Percentiles rank a stretch among this genome's conserved stretches.
Evolutionary conservation across 2,113 vertebrate genomes (phyloP).

Genomic region (Parus major): DNA sequence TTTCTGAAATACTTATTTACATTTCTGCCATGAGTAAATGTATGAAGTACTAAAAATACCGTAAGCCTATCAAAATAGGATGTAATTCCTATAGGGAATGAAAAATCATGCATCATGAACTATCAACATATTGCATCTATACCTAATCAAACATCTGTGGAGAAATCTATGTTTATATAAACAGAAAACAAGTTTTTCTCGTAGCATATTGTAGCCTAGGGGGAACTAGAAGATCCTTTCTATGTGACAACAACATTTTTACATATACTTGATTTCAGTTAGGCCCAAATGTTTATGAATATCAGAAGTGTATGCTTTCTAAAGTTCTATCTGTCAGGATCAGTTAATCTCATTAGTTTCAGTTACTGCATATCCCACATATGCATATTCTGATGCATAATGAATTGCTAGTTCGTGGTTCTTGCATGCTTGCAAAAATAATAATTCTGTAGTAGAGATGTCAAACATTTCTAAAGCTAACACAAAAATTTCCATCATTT

Average conservation of each 20-base stretch:
- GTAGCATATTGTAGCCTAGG: background rate
- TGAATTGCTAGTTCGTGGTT: background rate
- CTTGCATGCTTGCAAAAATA: background rate
- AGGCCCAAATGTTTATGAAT: background rate
- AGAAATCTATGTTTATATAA: constrained; percentile 21
- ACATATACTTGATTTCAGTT: constrained; percentile 52
- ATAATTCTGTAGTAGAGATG: background rate
- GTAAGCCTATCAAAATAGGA: constrained; percentile 23
- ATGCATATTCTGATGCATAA: background rate
- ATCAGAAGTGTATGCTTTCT: background rate
- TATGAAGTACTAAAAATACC: constrained; percentile 44
- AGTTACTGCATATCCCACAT: background rate
- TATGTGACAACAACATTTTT: constrained; percentile 16
- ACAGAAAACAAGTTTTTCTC: constrained; percentile 38
- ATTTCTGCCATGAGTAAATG: constrained; percentile 41
- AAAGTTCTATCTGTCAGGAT: constrained; percentile 34
- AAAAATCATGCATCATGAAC: constrained; percentile 23
- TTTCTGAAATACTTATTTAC: constrained; percentile 49
- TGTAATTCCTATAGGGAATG: constrained; percentile 21
- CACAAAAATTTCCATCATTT: background rate
- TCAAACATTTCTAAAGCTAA: background rate
- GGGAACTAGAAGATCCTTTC: background rate
- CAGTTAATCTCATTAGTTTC: constrained; percentile 44
- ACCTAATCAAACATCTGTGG: constrained; percentile 8
- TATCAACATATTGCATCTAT: too few relatives aligned